phyloP scores from a whole-genome alignment of 2,888 invertebrate genomes.

The Atrina japonica region DNA sequence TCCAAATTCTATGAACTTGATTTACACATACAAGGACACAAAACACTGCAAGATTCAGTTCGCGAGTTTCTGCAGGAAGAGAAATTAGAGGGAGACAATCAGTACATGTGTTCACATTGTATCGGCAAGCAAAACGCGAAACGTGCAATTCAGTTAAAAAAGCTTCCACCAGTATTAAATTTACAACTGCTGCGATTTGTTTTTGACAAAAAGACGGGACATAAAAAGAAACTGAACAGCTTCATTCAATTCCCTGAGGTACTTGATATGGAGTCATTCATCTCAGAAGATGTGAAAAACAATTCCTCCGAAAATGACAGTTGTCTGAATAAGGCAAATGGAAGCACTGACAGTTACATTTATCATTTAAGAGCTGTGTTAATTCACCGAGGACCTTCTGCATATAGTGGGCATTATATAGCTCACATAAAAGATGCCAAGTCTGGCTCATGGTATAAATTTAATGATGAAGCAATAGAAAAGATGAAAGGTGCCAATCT shows the following conservation, averaged over 20 bases:
- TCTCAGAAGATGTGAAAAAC: constrained; percentile 21
- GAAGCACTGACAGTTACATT: constrained; percentile 51
- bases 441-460: constrained; percentile 85
- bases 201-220: constrained; percentile 84
- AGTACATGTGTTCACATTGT: constrained; percentile 84
- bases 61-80: constrained; percentile 84
- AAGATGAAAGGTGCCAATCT: constrained; percentile 79
- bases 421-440: constrained; percentile 83
- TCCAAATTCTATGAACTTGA: constrained; percentile 85
- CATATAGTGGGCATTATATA: constrained; percentile 87
- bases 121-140: constrained; percentile 84
- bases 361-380: constrained; percentile 85
- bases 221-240: constrained; percentile 84
- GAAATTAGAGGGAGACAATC: constrained; percentile 84
- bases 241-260: constrained; percentile 84
- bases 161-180: constrained; percentile 84
- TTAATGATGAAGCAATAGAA: constrained; percentile 84
- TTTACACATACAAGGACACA: constrained; percentile 83
- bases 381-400: constrained; percentile 85
- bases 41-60: constrained; percentile 83
- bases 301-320: not conserved
- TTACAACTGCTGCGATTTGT: constrained; percentile 85
- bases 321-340: not conserved
- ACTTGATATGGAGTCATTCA: constrained; percentile 83
- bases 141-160: constrained; percentile 83